These are phyloP conservation scores for Pitta sordida DNA, from an alignment of 2,113 vertebrate species.

Conservation along the genomic window DNA sequence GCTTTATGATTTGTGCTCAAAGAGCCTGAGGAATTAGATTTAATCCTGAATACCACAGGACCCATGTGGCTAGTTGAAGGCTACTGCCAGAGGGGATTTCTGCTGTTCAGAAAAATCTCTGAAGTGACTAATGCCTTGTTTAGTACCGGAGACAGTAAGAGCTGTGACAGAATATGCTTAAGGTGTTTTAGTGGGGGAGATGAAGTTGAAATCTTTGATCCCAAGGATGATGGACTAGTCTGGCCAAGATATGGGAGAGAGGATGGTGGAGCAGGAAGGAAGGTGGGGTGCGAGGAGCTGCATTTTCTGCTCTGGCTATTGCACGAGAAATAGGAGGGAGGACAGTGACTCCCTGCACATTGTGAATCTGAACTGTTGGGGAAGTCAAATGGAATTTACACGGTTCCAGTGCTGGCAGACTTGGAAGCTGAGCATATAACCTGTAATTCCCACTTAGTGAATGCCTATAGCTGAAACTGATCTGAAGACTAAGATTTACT, in stretches of 20 bases:
- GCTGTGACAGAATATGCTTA: not conserved
- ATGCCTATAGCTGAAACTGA: not conserved
- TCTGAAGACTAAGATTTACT: not conserved
- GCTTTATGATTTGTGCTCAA: not conserved
- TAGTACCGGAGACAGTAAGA: not conserved
- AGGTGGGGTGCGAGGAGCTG: not conserved
- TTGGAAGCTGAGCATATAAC: not conserved
- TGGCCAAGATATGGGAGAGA: not conserved
- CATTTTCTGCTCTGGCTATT: not conserved
- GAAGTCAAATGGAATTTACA: not conserved
- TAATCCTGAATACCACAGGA: not conserved
- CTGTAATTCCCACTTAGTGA: not conserved
- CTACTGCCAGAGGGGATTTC: not conserved
- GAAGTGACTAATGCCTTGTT: not conserved
- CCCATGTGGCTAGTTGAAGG: rapidly evolving
- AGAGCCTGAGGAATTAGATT: not conserved
- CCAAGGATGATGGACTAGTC: not conserved
- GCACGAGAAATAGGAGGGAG: not conserved
- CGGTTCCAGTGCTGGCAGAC: not conserved
- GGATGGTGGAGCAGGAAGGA: not conserved
- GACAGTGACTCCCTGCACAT: not conserved
- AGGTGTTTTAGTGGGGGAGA: not conserved
- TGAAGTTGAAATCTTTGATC: not conserved
- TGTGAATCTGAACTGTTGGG: not conserved
- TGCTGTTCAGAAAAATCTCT: not conserved